A percentile compares a stretch with the other conserved stretches of the same genome.
phyloP scores from a whole-genome alignment of 2,888 invertebrate species.

The Polydrusus pterygomalis region DNA sequence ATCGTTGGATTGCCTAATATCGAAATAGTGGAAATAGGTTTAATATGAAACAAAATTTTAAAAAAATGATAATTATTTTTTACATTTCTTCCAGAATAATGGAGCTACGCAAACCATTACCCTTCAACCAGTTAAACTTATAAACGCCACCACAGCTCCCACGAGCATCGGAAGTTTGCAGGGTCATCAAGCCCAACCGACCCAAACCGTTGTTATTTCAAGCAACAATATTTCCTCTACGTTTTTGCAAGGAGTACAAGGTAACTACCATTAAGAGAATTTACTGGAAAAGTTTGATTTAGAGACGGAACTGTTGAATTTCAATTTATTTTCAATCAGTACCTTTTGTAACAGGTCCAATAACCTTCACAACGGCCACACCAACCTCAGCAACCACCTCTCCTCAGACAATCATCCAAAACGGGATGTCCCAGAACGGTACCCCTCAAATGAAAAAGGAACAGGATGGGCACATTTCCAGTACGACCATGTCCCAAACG shows the following conservation, averaged over 20 bases:
- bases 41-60: too few species aligned
- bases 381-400: conserved; percentile 42
- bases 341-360: conserved; percentile 42
- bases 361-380: conserved; percentile 44
- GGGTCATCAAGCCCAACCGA: conserved; percentile 11
- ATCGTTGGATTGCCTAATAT: too few species aligned
- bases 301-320: too few species aligned
- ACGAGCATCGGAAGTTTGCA: conserved; percentile 34
- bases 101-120: conserved; percentile 48
- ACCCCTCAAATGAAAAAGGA: conserved; percentile 66
- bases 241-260: conserved; percentile 57
- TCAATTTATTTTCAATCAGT: too few species aligned
- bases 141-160: conserved; percentile 50
- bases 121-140: conserved; percentile 49
- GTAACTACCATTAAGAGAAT: conserved; percentile 15
- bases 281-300: background rate
- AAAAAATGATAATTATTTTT: too few species aligned
- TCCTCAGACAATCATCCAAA: conserved; percentile 46
- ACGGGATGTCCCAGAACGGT: conserved; percentile 20
- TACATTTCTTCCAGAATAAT: conserved; percentile 27
- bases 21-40: too few species aligned
- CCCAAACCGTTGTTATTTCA: conserved; percentile 60
- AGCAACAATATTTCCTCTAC: conserved; percentile 59
- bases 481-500: conserved; percentile 55
- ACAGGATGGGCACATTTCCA: conserved; percentile 67